These are phyloP conservation scores for Stigmatopora argus DNA, from an alignment of 2,113 vertebrate genomes.

Conservation along the genomic window DNA sequence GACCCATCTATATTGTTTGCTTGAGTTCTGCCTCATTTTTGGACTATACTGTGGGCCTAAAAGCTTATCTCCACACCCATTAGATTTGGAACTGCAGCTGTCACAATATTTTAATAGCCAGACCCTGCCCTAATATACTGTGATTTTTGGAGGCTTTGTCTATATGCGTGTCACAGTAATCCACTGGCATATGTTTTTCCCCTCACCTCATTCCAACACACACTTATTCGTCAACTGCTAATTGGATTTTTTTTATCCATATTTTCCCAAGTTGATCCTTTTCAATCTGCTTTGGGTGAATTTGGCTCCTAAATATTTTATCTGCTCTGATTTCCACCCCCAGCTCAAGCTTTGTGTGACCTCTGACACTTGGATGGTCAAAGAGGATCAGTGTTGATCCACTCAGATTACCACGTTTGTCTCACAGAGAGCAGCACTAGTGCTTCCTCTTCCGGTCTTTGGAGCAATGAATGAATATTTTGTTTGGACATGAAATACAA, in stretches of 20 bases:
- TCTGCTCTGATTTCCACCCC: constrained; percentile 33
- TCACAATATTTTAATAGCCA: constrained; percentile 31
- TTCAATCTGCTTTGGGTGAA: constrained; percentile 43
- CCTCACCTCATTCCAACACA: background rate
- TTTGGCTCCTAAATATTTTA: constrained; percentile 34
- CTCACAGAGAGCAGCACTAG: constrained; percentile 8
- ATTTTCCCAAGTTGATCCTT: constrained; percentile 40
- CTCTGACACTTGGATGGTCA: constrained; percentile 39
- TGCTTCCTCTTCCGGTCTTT: constrained; percentile 15
- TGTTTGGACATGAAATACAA: constrained; percentile 44
- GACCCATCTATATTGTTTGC: constrained; percentile 50
- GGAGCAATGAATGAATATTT: constrained; percentile 17
- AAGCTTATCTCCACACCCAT: constrained; percentile 27
- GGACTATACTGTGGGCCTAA: constrained; percentile 9
- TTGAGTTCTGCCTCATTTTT: constrained; percentile 35
- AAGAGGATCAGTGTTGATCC: constrained; percentile 62
- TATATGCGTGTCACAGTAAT: constrained; percentile 21
- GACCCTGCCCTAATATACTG: constrained; percentile 25
- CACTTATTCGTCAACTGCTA: constrained; percentile 8
- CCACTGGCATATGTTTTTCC: constrained; percentile 24
- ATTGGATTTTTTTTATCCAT: constrained; percentile 16
- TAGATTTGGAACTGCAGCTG: constrained; percentile 29
- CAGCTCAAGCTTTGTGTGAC: constrained; percentile 50
- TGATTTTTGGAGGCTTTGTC: constrained; percentile 1
- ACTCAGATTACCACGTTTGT: constrained; percentile 55